These are phyloP conservation scores for Glyptemys insculpta DNA, from an alignment of 2,797 vertebrate genomes.

Conservation along the genomic window DNA sequence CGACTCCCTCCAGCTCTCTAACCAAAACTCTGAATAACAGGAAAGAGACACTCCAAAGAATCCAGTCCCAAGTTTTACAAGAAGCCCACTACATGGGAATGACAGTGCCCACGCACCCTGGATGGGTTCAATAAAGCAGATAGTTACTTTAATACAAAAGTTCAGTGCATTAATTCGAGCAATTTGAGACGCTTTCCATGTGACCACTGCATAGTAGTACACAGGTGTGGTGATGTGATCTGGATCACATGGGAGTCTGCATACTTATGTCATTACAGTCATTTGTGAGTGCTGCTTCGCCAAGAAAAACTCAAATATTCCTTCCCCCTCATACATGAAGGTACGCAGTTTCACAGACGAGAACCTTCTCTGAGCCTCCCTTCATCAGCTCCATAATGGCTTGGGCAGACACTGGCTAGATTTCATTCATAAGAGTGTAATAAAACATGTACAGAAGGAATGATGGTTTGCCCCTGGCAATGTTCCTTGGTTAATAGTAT, in stretches of 20 bases:
- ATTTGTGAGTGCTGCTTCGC: rapidly evolving
- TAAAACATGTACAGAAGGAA: not conserved
- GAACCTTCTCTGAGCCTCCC: not conserved
- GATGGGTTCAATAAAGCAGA: rapidly evolving
- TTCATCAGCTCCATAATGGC: not conserved
- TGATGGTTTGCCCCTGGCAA: not conserved
- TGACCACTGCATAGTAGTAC: rapidly evolving
- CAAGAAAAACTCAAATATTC: not conserved
- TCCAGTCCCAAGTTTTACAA: not conserved
- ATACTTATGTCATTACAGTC: not conserved
- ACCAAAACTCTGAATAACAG: no score
- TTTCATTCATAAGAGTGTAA: not conserved
- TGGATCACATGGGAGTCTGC: not conserved
- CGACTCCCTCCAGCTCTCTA: not conserved
- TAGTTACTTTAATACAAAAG: not conserved
- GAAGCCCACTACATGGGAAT: not conserved
- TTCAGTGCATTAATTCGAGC: not conserved
- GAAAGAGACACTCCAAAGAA: not conserved
- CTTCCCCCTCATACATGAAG: not conserved
- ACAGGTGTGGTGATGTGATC: rapidly evolving
- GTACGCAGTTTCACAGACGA: not conserved
- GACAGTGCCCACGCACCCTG: rapidly evolving
- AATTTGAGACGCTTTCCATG: not conserved
- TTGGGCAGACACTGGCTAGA: not conserved
- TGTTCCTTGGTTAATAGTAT: not conserved